A percentile compares a stretch with the other conserved stretches of the same genome.
Conservation (phyloP, 2,888 invertebrate species). For the Argyra leucocephala region DNA sequence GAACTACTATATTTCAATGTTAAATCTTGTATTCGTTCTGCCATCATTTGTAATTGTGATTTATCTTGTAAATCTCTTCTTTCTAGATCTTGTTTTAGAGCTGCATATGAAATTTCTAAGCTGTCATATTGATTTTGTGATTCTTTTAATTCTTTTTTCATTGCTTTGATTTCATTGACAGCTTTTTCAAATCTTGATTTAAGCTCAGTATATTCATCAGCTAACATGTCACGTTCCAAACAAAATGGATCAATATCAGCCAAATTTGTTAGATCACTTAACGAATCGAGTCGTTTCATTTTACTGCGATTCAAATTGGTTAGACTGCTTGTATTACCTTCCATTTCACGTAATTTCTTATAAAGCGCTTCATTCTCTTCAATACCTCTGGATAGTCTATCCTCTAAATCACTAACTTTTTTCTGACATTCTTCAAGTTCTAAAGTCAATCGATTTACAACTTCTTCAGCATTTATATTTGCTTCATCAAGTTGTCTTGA, state of each 20-base stretch:
- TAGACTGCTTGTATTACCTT: slow-evolving; percentile 46
- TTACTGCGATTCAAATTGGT: slow-evolving; percentile 40
- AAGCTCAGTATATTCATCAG: slow-evolving; percentile 71
- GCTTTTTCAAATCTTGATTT: slow-evolving; percentile 71
- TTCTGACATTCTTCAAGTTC: slow-evolving; percentile 60
- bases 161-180: slow-evolving; percentile 69
- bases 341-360: slow-evolving; percentile 61
- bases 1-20: slow-evolving; percentile 70
- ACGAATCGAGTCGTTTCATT: slow-evolving; percentile 59
- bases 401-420: slow-evolving; percentile 41
- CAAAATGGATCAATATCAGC: slow-evolving; percentile 66
- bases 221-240: slow-evolving; percentile 64
- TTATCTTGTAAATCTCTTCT: slow-evolving; percentile 53
- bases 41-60: slow-evolving; percentile 70
- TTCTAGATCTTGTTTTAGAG: slow-evolving; percentile 63
- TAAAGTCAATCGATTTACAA: slow-evolving; percentile 58
- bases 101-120: slow-evolving; percentile 67
- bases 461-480: slow-evolving; percentile 58
- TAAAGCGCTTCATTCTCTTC: slow-evolving; percentile 70
- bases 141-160: slow-evolving; percentile 70
- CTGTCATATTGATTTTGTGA: slow-evolving; percentile 72
- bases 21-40: slow-evolving; percentile 71
- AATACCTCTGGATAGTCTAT: slow-evolving; percentile 55
- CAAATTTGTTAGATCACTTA: slow-evolving; percentile 71
- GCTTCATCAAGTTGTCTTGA: slow-evolving; percentile 57